Percentiles rank a stretch among this genome's conserved stretches.
Conservation (phyloP, 37 sponge, comb jelly and placozoan species). For the Eunapius fragilis region DNA sequence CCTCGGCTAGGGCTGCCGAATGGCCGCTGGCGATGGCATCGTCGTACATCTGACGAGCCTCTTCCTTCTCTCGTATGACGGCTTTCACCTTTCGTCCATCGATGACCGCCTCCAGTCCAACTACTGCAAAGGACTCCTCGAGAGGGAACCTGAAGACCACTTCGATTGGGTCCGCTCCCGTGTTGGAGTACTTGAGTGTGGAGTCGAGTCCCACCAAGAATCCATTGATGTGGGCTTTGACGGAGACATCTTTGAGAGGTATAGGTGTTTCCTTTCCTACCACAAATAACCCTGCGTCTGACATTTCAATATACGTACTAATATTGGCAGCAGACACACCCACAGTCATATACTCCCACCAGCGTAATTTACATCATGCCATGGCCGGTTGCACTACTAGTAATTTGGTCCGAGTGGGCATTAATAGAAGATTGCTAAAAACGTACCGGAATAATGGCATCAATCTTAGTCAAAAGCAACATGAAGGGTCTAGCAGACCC, state of each 20-base stretch:
- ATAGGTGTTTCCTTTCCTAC: not conserved
- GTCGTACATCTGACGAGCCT: conserved; percentile 69
- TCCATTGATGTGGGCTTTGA: conserved; percentile 38
- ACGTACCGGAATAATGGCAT: too few species aligned
- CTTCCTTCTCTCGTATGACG: conserved; percentile 71
- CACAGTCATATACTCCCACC: too few species aligned
- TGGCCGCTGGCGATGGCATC: conserved; percentile 75
- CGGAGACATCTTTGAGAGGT: conserved; percentile 64
- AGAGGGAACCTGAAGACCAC: conserved; percentile 77
- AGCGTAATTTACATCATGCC: too few species aligned
- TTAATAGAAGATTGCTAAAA: too few species aligned
- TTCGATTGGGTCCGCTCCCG: conserved; percentile 49
- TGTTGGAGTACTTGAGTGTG: conserved; percentile 68
- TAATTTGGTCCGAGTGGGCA: too few species aligned
- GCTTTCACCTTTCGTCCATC: conserved; percentile 68
- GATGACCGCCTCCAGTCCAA: conserved; percentile 65
- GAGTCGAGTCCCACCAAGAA: conserved; percentile 62
- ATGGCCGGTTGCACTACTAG: too few species aligned
- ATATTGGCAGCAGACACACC: too few species aligned
- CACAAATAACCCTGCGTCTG: not conserved
- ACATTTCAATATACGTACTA: not conserved
- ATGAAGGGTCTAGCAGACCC: too few species aligned
- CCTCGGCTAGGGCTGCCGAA: conserved; percentile 75
- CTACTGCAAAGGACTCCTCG: conserved; percentile 75
- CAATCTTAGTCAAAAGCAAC: too few species aligned